Evolutionary conservation across 2,797 vertebrate genomes (phyloP).

Genomic region (Alouatta caraya): DNA sequence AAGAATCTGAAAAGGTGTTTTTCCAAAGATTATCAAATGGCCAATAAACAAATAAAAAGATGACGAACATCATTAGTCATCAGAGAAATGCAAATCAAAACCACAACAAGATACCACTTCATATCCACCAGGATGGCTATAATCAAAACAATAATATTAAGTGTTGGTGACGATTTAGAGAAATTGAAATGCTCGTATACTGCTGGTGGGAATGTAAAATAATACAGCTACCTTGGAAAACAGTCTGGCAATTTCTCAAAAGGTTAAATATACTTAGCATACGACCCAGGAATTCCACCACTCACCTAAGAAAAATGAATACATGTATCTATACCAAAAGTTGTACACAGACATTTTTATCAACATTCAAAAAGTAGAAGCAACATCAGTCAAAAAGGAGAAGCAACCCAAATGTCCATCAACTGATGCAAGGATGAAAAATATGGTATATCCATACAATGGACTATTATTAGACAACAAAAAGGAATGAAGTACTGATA

Average conservation of each 20-base stretch:
- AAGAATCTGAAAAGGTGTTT: not conserved
- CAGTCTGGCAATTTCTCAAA: not conserved
- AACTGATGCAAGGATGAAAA: not conserved
- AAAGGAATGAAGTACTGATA: not conserved
- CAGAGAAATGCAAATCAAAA: conserved; percentile 5
- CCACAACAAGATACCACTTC: not conserved
- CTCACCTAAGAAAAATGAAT: not conserved
- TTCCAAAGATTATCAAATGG: not conserved
- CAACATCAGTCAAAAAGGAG: not conserved
- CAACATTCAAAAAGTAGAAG: not conserved
- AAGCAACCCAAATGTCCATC: not conserved
- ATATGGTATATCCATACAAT: not conserved
- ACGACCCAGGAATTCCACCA: not conserved
- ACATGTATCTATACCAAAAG: not conserved
- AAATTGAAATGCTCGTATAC: not conserved
- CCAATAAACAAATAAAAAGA: not conserved
- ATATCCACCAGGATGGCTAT: not conserved
- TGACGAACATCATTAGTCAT: not conserved
- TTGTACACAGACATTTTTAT: not conserved
- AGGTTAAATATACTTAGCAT: not conserved
- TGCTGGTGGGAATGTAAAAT: not conserved
- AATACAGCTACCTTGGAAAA: not conserved
- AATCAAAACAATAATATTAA: not conserved
- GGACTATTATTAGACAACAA: not conserved
- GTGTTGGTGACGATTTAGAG: not conserved